A percentile compares a stretch with the other conserved stretches of the same genome.
Evolutionary conservation across 2,888 invertebrate genomes (phyloP).

Genomic region (Drosophila koepferae): DNA sequence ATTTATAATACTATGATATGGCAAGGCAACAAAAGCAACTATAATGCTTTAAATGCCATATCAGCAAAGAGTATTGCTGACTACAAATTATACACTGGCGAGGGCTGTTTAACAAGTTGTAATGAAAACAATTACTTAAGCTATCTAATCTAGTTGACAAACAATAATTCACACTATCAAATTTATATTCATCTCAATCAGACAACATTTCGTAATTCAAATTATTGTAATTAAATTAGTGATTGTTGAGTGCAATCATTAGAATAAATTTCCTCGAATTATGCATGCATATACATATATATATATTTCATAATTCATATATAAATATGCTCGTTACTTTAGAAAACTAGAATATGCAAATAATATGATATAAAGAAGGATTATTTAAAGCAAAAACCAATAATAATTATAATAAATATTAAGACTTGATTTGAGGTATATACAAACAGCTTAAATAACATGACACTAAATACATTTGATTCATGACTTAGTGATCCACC

Average conservation of each 20-base stretch:
- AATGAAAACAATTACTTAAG: background rate
- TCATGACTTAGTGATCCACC: conserved; percentile 36
- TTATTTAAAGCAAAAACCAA: background rate
- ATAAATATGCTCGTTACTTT: background rate
- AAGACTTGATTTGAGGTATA: background rate
- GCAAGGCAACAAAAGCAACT: conserved; percentile 60
- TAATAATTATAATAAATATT: background rate
- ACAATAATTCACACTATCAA: background rate
- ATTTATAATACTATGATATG: conserved; percentile 60
- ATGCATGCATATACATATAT: background rate
- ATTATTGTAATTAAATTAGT: background rate
- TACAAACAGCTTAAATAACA: background rate
- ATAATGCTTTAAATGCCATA: conserved; percentile 80
- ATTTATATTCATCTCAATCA: too few relatives aligned
- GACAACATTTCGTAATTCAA: background rate
- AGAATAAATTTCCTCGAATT: background rate
- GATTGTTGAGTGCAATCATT: background rate
- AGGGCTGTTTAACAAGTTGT: conserved; percentile 30
- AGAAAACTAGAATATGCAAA: background rate
- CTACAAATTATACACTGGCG: conserved; percentile 67
- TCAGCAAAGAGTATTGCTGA: conserved; percentile 76
- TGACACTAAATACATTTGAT: conserved; percentile 16
- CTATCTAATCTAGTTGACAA: background rate
- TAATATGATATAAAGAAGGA: background rate
- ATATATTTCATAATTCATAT: background rate